These are phyloP conservation scores for Eupithecia pulchellata DNA, from an alignment of 2,888 invertebrate species.

Conservation along the genomic window DNA sequence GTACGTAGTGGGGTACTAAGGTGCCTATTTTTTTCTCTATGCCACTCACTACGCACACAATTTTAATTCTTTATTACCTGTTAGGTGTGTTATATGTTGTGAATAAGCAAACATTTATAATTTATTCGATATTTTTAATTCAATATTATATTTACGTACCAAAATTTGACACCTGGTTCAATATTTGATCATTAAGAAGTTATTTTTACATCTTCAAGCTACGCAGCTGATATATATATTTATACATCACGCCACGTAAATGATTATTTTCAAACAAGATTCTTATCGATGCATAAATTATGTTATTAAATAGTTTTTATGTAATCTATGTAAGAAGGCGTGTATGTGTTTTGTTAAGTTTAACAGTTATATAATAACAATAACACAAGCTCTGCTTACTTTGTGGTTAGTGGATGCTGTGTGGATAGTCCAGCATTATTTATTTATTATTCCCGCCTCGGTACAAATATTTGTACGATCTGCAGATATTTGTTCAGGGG, in stretches of 20 bases:
- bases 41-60: background rate
- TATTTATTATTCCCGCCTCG: no score
- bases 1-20: background rate
- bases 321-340: no score
- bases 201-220: conserved; percentile 3
- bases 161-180: conserved; percentile 10
- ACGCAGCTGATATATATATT: background rate
- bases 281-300: background rate
- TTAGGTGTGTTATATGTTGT: background rate
- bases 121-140: background rate
- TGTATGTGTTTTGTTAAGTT: no score
- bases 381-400: no score
- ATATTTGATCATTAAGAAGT: conserved; percentile 10
- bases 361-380: no score
- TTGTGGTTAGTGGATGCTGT: no score
- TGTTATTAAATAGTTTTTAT: no score
- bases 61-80: background rate
- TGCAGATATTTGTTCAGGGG: no score
- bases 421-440: no score
- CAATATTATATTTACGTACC: background rate
- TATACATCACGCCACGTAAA: background rate
- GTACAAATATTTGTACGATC: no score
- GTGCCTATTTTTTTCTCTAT: background rate
- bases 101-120: background rate
- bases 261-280: background rate